Evolutionary conservation across 2,797 vertebrate genomes (phyloP), one percentile per base, ranked within the genome.

Genomic region (Aphelocoma californica): DNA sequence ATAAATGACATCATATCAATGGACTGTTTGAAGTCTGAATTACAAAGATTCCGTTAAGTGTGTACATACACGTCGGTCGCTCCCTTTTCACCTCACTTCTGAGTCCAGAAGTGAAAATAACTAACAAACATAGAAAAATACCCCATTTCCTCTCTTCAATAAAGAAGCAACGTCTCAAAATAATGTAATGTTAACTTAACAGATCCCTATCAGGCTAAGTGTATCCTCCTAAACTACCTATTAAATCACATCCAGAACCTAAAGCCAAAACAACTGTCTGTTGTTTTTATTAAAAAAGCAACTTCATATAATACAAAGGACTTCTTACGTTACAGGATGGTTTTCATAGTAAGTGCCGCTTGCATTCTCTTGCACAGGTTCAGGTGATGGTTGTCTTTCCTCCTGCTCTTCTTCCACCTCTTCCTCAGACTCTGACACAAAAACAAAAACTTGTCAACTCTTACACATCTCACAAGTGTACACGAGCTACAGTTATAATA

Each of bases 331-430:
- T 86, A 99, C 99, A 81, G 99, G 98, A 84, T 99, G 99, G 66
- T 98, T 95, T 81, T 99, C 99, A 45, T 99, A 99, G 87, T 99
- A 99, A 92, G 98, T 84, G 93, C 98, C 98, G 97, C 97, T 99
- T 24, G 99, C 93, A 61, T 98, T 99, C 96, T 99, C 99, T 96
- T 99, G 99, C 74, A 98, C 98, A 31, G 98, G 98, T 88, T 99
- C 99, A 70, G 99, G 99, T 34, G 99, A 99, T 3, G 98, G 98
- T 40, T 98, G 99, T 64, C 98, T 98, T 97, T 99, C 99, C 95
- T 99, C 99, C 86, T 98, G 97, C 82, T 99, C 99, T 89, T 99
- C 99, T 96, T 99, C 99, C 78, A 99, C 99, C 94, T 99, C 99
- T 93, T 99, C 99, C 95, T 99, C 99, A 31, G 99, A 99, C 95